These are phyloP conservation scores for Cottus gobio DNA, from an alignment of 2,113 vertebrate genomes.

Conservation along the genomic window DNA sequence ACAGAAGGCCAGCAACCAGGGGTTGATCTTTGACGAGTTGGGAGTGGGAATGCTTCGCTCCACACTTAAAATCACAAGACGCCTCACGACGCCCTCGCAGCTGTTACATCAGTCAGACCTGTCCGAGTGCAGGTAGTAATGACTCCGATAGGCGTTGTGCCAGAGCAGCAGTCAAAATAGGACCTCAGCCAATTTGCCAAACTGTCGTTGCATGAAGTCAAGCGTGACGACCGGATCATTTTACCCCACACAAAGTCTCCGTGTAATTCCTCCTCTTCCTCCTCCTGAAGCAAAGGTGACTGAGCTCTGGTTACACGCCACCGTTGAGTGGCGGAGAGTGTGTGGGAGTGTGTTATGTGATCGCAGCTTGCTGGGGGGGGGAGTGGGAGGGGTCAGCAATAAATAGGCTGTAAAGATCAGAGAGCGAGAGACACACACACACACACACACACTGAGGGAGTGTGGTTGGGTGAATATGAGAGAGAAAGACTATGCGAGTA, in stretches of 20 bases:
- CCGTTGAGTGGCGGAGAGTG: background rate
- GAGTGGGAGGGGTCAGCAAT: conserved; percentile 19
- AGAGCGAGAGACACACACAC: conserved; percentile 24
- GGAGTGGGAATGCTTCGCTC: background rate
- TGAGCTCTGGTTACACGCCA: conserved; percentile 33
- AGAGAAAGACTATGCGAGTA: conserved; percentile 21
- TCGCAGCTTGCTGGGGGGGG: conserved; percentile 25
- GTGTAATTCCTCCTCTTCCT: conserved; percentile 15
- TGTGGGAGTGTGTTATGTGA: conserved; percentile 37
- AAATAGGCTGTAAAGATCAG: conserved; percentile 38
- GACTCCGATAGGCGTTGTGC: conserved; percentile 8
- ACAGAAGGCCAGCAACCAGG: no score
- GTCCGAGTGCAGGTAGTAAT: conserved; percentile 23
- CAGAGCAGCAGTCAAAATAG: conserved; percentile 30
- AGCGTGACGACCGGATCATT: conserved; percentile 25
- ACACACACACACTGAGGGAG: conserved; percentile 13
- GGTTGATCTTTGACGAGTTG: background rate
- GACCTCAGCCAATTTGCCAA: conserved; percentile 41
- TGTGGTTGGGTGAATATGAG: conserved; percentile 16
- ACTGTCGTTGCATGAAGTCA: conserved; percentile 34
- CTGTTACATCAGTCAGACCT: background rate
- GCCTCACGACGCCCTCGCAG: background rate
- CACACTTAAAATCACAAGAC: background rate
- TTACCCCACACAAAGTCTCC: conserved; percentile 24
- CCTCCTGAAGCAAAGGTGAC: conserved; percentile 38